phyloP scores from a whole-genome alignment of 2,888 invertebrate genomes.

The Notocelia uddmanniana region DNA sequence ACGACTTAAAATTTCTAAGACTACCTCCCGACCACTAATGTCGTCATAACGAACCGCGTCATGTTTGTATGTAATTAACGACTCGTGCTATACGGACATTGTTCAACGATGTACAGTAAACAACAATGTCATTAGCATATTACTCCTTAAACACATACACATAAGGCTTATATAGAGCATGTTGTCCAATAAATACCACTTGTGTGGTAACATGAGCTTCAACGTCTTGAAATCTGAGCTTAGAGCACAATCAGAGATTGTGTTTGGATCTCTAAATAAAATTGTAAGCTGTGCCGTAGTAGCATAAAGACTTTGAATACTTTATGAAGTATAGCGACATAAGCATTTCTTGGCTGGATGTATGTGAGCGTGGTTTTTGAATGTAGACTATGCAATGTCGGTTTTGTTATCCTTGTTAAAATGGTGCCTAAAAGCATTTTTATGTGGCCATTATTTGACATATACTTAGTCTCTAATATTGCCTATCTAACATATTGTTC shows the following conservation, averaged over 20 bases:
- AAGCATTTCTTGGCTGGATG: not conserved
- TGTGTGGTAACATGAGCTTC: conserved; percentile 69
- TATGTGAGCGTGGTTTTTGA: conserved; percentile 1
- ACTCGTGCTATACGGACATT: conserved; percentile 76
- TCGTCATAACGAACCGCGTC: conserved; percentile 57
- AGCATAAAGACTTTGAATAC: not conserved
- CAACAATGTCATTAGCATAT: conserved; percentile 33
- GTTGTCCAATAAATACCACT: conserved; percentile 70
- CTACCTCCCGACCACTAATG: conserved; percentile 43
- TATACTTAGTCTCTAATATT: too few species aligned
- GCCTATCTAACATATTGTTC: too few species aligned
- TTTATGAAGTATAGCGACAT: not conserved
- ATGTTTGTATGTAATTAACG: conserved; percentile 82
- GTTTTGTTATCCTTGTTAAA: not conserved
- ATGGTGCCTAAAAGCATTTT: not conserved
- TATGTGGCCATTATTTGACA: too few species aligned
- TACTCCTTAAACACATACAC: conserved; percentile 12
- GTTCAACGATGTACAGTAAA: conserved; percentile 57
- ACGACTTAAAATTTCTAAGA: not conserved
- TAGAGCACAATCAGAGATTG: conserved; percentile 46
- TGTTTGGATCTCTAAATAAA: conserved; percentile 45
- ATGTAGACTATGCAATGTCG: not conserved
- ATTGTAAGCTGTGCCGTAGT: conserved; percentile 7
- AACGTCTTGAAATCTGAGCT: conserved; percentile 46
- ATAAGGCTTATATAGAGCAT: conserved; percentile 21